A percentile compares a stretch with the other conserved stretches of the same genome.
phyloP scores from a whole-genome alignment of 2,888 invertebrate genomes.

The Chorisops tibialis region DNA sequence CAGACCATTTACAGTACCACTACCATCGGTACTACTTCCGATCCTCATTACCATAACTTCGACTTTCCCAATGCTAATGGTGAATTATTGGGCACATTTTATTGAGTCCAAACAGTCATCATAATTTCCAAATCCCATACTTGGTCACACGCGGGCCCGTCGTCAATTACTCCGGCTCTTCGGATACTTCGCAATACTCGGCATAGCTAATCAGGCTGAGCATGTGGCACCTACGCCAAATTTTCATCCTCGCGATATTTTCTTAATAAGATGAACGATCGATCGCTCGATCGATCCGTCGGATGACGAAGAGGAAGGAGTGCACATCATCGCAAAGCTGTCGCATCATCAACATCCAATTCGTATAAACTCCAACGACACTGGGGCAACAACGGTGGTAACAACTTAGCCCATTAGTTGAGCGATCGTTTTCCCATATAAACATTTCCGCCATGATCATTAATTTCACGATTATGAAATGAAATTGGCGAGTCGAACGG shows the following conservation, averaged over 20 bases:
- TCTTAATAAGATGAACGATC: not conserved
- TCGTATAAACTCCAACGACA: not conserved
- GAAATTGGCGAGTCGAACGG: slow-evolving; percentile 4
- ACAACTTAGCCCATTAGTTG: not conserved
- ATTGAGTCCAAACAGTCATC: not conserved
- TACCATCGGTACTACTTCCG: too few relatives aligned
- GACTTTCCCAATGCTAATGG: not conserved
- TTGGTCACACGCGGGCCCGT: not conserved
- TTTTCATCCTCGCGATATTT: not conserved
- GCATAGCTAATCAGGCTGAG: too few relatives aligned
- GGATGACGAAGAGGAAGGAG: not conserved
- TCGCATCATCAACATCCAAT: too few relatives aligned
- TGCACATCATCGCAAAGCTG: not conserved
- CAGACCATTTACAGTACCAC: too few relatives aligned
- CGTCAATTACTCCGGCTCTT: not conserved
- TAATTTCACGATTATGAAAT: slow-evolving; percentile 16
- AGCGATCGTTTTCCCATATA: not conserved
- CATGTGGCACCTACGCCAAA: not conserved
- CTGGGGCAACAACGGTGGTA: not conserved
- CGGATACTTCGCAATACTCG: not conserved
- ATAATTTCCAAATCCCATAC: not conserved
- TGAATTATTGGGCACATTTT: not conserved
- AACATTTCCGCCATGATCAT: slow-evolving; percentile 9
- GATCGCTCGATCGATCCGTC: not conserved
- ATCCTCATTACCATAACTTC: too few relatives aligned